A percentile compares a stretch with the other conserved stretches of the same genome.
Evolutionary conservation across 2,113 vertebrate species (phyloP).

Genomic region (Perca schrenkii): DNA sequence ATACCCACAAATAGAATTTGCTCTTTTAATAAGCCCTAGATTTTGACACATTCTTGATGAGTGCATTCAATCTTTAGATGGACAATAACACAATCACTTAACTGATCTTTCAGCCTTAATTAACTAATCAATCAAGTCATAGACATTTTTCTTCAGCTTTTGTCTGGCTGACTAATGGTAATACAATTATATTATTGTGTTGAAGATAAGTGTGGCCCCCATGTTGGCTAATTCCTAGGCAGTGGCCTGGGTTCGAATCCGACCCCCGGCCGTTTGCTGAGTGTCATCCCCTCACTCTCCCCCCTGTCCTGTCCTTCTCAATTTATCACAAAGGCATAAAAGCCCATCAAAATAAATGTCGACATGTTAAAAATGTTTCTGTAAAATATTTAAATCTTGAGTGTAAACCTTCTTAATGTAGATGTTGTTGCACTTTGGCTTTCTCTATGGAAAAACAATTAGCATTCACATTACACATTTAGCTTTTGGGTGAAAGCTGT

Average conservation of each 20-base stretch:
- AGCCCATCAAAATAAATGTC: not conserved
- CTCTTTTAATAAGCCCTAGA: not conserved
- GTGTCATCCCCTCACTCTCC: too few relatives aligned
- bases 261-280: too few relatives aligned
- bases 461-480: not conserved
- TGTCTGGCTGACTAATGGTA: not conserved
- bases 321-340: too few relatives aligned
- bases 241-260: too few relatives aligned
- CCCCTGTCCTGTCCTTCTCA: too few relatives aligned
- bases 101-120: not conserved
- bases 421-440: not conserved
- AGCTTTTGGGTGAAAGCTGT: constrained; percentile 12
- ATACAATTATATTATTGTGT: not conserved
- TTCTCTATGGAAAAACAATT: not conserved
- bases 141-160: too few relatives aligned
- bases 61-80: not conserved
- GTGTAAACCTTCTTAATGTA: not conserved
- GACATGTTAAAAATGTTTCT: not conserved
- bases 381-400: not conserved
- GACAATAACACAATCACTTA: not conserved
- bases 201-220: too few relatives aligned
- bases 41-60: not conserved
- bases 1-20: not conserved
- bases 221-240: too few relatives aligned
- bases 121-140: too few relatives aligned